These are phyloP conservation scores for Calameuta idolon DNA, from an alignment of 2,888 invertebrate genomes.

Conservation along the genomic window DNA sequence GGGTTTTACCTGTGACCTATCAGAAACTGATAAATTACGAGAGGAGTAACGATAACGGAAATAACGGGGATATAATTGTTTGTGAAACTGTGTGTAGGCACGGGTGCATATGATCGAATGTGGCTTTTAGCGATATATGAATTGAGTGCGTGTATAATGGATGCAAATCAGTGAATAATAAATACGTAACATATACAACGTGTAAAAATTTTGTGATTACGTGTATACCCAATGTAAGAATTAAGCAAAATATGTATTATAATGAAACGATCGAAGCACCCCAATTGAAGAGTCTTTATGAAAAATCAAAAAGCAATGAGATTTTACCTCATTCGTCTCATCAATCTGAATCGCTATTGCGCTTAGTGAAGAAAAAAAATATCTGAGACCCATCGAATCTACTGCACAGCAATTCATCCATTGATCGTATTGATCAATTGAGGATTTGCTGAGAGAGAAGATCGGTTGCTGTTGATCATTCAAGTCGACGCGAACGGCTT, in stretches of 20 bases:
- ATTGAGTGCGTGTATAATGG: not conserved
- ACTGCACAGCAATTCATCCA: not conserved
- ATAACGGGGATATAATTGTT: not conserved
- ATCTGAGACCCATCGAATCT: not conserved
- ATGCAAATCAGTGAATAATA: not conserved
- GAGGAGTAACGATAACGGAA: not conserved
- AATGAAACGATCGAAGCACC: not conserved
- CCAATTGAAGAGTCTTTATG: not conserved
- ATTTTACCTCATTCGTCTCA: not conserved
- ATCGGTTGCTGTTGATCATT: not conserved
- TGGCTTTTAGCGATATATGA: not conserved
- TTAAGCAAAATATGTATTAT: not conserved
- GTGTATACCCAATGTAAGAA: not conserved
- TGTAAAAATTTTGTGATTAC: not conserved
- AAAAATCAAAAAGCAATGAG: not conserved
- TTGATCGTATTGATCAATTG: not conserved
- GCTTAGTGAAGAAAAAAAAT: not conserved
- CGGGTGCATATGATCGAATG: not conserved
- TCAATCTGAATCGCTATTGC: not conserved
- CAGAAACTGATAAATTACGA: not conserved
- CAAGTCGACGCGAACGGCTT: not conserved
- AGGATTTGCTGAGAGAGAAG: not conserved
- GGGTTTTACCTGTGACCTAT: not conserved
- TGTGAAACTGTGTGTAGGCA: not conserved
- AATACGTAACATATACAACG: not conserved